These are phyloP conservation scores for Lasioglossum baleicum DNA, from an alignment of 1,140 invertebrate genomes.

Conservation along the genomic window DNA sequence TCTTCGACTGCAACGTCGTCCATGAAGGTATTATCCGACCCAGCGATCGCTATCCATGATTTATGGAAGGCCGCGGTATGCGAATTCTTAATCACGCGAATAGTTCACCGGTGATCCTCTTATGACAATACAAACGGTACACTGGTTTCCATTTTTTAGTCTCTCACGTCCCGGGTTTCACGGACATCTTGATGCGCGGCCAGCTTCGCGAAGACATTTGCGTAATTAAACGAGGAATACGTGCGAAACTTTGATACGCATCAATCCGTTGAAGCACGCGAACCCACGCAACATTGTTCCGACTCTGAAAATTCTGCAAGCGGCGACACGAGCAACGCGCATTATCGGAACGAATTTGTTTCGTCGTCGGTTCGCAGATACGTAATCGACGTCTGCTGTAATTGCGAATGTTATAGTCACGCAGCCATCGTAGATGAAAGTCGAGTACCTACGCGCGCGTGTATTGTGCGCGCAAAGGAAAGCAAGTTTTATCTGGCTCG, in stretches of 20 bases:
- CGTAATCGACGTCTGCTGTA: neutral
- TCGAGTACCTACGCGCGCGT: neutral
- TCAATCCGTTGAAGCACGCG: neutral
- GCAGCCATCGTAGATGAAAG: conserved; percentile 42
- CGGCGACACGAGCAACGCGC: no score
- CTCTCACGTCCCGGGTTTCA: conserved; percentile 30
- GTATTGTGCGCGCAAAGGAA: conserved; percentile 50
- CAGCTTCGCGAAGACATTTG: neutral
- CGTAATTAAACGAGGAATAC: conserved; percentile 4
- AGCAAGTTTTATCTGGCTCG: conserved; percentile 54
- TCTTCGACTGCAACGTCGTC: conserved; percentile 11
- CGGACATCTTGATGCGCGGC: conserved; percentile 27
- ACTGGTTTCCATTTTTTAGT: conserved; percentile 29
- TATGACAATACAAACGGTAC: conserved; percentile 18
- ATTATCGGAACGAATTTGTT: no score
- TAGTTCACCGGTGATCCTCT: neutral
- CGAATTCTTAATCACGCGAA: conserved; percentile 36
- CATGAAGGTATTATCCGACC: conserved; percentile 6
- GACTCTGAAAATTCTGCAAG: neutral
- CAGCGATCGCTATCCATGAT: conserved; percentile 26
- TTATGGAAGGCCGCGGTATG: conserved; percentile 23
- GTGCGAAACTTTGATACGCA: conserved; percentile 21
- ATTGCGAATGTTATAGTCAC: conserved; percentile 15
- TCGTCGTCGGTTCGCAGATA: no score
- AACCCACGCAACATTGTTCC: no score